Evolutionary conservation across 2,797 vertebrate species (phyloP).

Genomic region (Benthosema pterotum): DNA sequence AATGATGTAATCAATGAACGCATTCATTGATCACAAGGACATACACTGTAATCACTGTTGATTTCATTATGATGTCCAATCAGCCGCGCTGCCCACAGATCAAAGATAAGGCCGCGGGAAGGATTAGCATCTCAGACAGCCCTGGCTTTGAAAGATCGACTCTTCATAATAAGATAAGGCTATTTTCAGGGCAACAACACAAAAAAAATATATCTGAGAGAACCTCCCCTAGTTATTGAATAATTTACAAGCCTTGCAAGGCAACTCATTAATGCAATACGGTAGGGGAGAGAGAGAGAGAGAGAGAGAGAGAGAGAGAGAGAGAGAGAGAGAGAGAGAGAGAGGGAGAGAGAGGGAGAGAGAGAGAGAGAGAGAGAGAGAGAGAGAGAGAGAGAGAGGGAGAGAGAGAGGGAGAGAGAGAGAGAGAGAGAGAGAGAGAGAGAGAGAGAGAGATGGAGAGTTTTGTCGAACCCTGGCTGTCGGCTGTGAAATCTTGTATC

Average conservation of each 20-base stretch:
- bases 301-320: slow-evolving; percentile 2
- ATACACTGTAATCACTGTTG: slow-evolving; percentile 19
- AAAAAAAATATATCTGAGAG: slow-evolving; percentile 60
- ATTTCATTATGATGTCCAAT: slow-evolving; percentile 28
- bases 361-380: slow-evolving; percentile 35
- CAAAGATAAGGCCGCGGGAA: slow-evolving; percentile 8
- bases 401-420: too few relatives aligned
- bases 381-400: slow-evolving; percentile 23
- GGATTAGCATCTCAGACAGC: slow-evolving; percentile 40
- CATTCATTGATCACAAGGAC: slow-evolving; percentile 17
- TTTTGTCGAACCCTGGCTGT: background rate
- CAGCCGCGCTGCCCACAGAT: background rate
- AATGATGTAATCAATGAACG: background rate
- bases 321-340: slow-evolving; percentile 35
- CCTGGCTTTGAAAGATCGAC: slow-evolving; percentile 53
- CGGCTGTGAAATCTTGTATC: background rate
- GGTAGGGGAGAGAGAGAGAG: slow-evolving; percentile 50
- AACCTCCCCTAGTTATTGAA: slow-evolving; percentile 79
- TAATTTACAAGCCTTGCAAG: slow-evolving; percentile 77
- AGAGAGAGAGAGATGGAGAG: slow-evolving; percentile 33
- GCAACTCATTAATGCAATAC: slow-evolving; percentile 75
- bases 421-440: slow-evolving; percentile 35
- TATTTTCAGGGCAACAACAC: slow-evolving; percentile 70
- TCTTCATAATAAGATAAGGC: slow-evolving; percentile 50
- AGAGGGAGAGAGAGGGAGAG: slow-evolving; percentile 4